Base-by-base conservation (phyloP, 2,797 vertebrate genomes). In the Neoniphon sammara region DNA sequence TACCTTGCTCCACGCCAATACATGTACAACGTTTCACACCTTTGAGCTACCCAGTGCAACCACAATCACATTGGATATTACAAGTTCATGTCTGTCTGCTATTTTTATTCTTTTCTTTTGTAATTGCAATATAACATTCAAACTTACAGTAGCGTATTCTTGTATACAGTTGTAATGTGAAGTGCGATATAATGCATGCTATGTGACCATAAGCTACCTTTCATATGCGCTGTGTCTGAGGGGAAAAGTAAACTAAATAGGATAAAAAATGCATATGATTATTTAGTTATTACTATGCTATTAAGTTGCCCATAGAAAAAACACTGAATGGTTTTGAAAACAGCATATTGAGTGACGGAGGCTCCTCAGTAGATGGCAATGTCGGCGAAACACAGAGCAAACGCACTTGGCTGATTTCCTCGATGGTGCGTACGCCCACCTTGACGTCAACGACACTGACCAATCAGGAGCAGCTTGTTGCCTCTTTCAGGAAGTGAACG, bases 401-500 rank as follows among this genome's bases (percentile, higher is more conserved):
- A 15, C 15, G 20, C 17, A 18, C 25, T 4, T 27, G 2, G 20
- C 17, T 15, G 0, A 2, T 50, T 56, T 5, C 12, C 11, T 64
- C 66, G 23, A 3, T 68, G 81, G 64, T 75, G 39, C 10, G 2
- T 11, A 55, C n/a, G 50, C 50, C 55, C 42, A 7, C 14, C 14
- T 0, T 20, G 4, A 63, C 74, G 66, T 70, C 71, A 25, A 0
- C 11, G 0, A 17, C 2, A 0, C 0, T 1, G 34, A 72, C 90
- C 87, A 90, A 90, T 91, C 77, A 85, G 66, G 1, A 5, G 44
- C 0, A 1, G 55, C 15, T 18, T 0, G 0, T 8, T 0, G 5
- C 5, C 2, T 66, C 54, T 63, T 49, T 12, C 81, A 25, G 90
- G 89, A 92, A 92, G 87, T 88, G 49, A 66, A 62, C 20, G 34